A percentile compares a stretch with the other conserved stretches of the same genome.
These are phyloP conservation scores for Chaetodon trifasciatus DNA, from an alignment of 2,797 vertebrate genomes.

Conservation along the genomic window DNA sequence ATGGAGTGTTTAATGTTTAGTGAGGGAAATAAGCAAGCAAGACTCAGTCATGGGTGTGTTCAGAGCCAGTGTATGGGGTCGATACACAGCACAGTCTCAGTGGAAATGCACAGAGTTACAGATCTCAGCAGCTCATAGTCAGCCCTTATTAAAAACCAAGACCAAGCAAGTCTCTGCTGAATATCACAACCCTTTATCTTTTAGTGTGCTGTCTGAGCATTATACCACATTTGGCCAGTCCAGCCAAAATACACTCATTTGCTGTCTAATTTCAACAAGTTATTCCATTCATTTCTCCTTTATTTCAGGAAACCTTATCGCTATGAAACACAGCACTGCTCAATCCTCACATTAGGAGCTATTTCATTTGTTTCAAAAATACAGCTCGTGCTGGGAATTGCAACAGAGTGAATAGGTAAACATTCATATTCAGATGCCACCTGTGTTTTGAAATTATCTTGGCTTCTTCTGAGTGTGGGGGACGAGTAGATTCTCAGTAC, in stretches of 20 bases:
- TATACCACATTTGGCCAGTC: constrained; percentile 60
- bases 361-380: constrained; percentile 55
- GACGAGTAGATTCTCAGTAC: constrained; percentile 20
- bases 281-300: constrained; percentile 56
- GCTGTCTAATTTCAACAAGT: constrained; percentile 62
- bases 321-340: constrained; percentile 60
- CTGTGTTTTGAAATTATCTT: constrained; percentile 44
- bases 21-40: constrained; percentile 47
- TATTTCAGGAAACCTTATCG: constrained; percentile 60
- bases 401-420: constrained; percentile 39
- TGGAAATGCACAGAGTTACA: constrained; percentile 67
- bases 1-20: constrained; percentile 49
- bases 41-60: constrained; percentile 44
- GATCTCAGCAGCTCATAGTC: constrained; percentile 70
- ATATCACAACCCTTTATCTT: constrained; percentile 72
- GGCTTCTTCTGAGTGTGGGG: constrained; percentile 2
- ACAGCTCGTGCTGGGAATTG: constrained; percentile 55
- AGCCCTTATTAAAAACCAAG: constrained; percentile 75
- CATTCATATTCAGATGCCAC: constrained; percentile 51
- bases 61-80: constrained; percentile 58
- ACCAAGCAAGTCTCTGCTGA: constrained; percentile 62
- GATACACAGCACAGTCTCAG: constrained; percentile 68
- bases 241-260: constrained; percentile 59
- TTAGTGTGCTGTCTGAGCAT: constrained; percentile 59
- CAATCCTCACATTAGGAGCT: constrained; percentile 57